Base-by-base conservation (phyloP, 1,140 invertebrate species). In the Cherax quadricarinatus region DNA sequence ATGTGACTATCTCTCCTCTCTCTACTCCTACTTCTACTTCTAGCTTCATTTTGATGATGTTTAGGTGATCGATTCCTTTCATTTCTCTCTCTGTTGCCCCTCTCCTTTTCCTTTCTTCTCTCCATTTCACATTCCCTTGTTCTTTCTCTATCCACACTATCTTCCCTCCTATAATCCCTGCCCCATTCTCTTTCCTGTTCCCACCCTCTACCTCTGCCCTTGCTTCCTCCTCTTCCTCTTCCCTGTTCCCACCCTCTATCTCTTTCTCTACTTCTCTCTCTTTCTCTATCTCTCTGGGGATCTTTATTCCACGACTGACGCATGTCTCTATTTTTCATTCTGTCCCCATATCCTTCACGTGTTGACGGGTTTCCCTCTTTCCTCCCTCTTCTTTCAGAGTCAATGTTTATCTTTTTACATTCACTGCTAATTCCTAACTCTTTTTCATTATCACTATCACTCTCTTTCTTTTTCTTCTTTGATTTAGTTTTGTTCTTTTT, bases 381-480 rank as follows among this genome's bases (percentile, higher is more conserved):
- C 62, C 53, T n/a, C 49, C 62, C 48, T 70, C 12, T 2, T 24
- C 21, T 62, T 84, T 49, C 60, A 41, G 30, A 41, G 2, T 41
- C 30, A 2, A 12, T 41, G n/a, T 86, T 51, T 87, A 12, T 18
- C 14, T 14, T 49, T n/a, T 49, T 81, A 14, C 53, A 30, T 51
- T 24, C 57, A 49, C 53, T 79, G 14, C 66, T 60, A 21, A 30
- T 18, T 9, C 7, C 10, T 21, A n/a, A 51, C n/a, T 51, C 53
- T 12, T 21, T 24, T 75, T 18, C 21, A 24, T 81, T 57, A 18
- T 57, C 60, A 60, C 18, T 66, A 10, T 53, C 48, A 87, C 51
- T 51, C 1, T 48, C 57, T 16, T 57, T 66, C 24, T 88, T 66
- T 48, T 82, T 88, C 87, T 88, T 82, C 24, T 66, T 66, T 0